Conservation (phyloP, 2,797 vertebrate species). For the Xiphophorus birchmanni region DNA sequence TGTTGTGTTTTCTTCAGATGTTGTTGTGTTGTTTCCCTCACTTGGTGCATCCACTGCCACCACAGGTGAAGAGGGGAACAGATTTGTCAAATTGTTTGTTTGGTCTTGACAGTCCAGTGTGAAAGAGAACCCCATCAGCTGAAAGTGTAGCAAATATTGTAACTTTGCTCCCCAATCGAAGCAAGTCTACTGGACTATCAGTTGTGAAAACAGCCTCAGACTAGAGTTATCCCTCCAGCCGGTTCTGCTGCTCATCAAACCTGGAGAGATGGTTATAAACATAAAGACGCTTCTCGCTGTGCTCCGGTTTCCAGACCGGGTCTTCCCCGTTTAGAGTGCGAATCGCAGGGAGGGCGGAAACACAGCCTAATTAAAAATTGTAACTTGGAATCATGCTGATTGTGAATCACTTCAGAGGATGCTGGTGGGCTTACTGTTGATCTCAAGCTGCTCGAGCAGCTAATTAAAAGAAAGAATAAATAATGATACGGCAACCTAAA, state of each 20-base stretch:
- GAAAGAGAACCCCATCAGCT: too few species aligned
- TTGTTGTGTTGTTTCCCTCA: too few species aligned
- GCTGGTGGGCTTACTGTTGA: conserved; percentile 77
- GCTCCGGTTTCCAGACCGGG: conserved; percentile 35
- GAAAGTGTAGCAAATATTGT: too few species aligned
- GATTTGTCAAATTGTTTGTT: too few species aligned
- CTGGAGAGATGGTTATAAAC: conserved; percentile 36
- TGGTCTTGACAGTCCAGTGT: too few species aligned
- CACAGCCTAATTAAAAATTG: conserved; percentile 82
- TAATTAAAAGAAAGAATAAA: conserved; percentile 77
- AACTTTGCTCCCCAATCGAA: too few species aligned
- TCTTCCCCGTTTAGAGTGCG: conserved; percentile 22
- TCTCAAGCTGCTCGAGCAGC: conserved; percentile 82
- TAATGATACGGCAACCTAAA: conserved; percentile 67
- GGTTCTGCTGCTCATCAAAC: conserved; percentile 33
- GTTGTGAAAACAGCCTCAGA: background rate
- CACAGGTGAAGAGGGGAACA: too few species aligned
- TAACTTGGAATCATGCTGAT: conserved; percentile 75
- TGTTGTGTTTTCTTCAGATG: too few species aligned
- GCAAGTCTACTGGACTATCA: conserved; percentile 5
- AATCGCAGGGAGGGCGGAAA: conserved; percentile 31
- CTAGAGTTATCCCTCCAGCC: conserved; percentile 28
- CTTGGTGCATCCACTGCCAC: too few species aligned
- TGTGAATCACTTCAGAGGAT: conserved; percentile 77
- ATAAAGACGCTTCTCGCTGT: conserved; percentile 27